These are phyloP conservation scores for Esperia sulphurella DNA, from an alignment of 2,888 invertebrate species.

Conservation along the genomic window DNA sequence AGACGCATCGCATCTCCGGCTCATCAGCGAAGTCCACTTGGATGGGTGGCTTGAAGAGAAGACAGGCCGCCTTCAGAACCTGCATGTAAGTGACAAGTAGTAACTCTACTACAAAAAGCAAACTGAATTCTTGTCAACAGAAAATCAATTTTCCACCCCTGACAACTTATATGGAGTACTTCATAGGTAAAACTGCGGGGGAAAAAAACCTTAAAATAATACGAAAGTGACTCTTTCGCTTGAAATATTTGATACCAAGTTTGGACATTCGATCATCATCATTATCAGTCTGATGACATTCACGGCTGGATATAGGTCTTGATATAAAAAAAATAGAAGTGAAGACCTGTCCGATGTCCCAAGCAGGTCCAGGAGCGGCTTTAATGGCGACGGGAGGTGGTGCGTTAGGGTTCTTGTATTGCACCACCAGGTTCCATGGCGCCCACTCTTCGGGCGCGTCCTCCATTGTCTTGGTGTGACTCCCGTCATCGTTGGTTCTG, in stretches of 20 bases:
- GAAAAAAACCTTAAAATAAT: no score
- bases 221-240: no score
- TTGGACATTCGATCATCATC: no score
- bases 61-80: constrained; percentile 79
- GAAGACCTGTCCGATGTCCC: constrained; percentile 65
- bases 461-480: constrained; percentile 24
- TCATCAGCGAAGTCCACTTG: constrained; percentile 79
- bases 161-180: no score
- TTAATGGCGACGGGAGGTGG: constrained; percentile 61
- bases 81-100: no score
- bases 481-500: constrained; percentile 34
- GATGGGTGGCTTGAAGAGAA: constrained; percentile 72
- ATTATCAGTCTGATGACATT: no score
- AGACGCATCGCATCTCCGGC: constrained; percentile 86
- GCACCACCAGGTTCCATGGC: constrained; percentile 56
- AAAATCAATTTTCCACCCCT: no score
- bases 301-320: no score
- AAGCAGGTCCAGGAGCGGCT: constrained; percentile 57
- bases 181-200: no score
- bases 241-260: no score
- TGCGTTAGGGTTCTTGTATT: constrained; percentile 56
- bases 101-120: no score
- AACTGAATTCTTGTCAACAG: no score
- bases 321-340: background rate
- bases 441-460: constrained; percentile 61